Conservation (phyloP, 2,113 vertebrate species). For the Pseudopipra pipra region DNA sequence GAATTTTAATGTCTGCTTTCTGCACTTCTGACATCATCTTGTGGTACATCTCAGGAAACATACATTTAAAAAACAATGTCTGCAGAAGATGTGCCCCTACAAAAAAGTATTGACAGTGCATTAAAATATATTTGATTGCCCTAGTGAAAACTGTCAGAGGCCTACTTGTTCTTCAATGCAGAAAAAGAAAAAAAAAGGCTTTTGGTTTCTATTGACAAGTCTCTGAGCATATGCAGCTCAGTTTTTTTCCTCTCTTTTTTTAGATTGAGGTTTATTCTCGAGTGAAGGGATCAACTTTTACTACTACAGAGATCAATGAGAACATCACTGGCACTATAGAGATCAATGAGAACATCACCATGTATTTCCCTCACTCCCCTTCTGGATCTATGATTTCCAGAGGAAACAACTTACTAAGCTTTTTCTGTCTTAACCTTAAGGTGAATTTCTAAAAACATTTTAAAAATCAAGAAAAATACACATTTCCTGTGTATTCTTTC, state of each 20-base stretch:
- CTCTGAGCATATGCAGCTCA: background rate
- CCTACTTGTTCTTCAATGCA: background rate
- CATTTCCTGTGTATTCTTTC: background rate
- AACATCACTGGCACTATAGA: background rate
- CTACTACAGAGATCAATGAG: background rate
- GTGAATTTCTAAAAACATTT: background rate
- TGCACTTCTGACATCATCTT: background rate
- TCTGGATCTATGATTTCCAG: background rate
- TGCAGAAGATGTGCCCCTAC: background rate
- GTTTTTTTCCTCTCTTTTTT: background rate
- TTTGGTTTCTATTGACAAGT: background rate
- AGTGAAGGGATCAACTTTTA: background rate
- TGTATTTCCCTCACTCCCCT: background rate
- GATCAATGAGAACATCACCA: background rate
- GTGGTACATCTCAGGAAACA: background rate
- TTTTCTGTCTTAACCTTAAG: background rate
- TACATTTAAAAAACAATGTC: background rate
- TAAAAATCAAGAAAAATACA: background rate
- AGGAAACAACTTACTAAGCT: background rate
- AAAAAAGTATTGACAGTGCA: background rate
- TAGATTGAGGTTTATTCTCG: background rate
- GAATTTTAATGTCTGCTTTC: background rate
- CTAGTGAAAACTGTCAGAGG: background rate
- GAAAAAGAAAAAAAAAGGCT: background rate
- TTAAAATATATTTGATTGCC: background rate